Evolutionary conservation across 2,888 invertebrate genomes (phyloP).

Genomic region (Dinocampus coccinellae): DNA sequence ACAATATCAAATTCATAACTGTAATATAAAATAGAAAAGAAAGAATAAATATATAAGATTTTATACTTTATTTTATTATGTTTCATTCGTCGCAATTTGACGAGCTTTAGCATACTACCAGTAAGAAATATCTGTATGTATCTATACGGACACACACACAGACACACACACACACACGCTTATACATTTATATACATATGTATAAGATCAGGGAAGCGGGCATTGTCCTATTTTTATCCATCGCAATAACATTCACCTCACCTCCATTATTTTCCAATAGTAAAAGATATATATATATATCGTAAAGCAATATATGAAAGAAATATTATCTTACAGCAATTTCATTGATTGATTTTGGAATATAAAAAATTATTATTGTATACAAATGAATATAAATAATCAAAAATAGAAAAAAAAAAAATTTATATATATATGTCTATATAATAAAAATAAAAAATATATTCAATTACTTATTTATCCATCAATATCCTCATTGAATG

Average conservation of each 20-base stretch:
- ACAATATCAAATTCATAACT: no score
- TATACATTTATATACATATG: neutral
- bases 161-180: neutral
- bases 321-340: neutral
- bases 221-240: slow-evolving; percentile 1
- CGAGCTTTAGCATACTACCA: slow-evolving; percentile 15
- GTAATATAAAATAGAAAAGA: neutral
- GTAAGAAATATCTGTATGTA: neutral
- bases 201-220: neutral
- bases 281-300: neutral
- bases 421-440: neutral
- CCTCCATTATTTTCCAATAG: neutral
- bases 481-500: slow-evolving; percentile 42
- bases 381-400: neutral
- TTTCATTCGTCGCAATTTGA: slow-evolving; percentile 13
- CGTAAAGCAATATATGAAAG: neutral
- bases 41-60: slow-evolving; percentile 1
- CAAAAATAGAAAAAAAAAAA: neutral
- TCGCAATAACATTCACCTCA: neutral
- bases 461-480: slow-evolving; percentile 47
- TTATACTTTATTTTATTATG: slow-evolving; percentile 17
- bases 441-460: slow-evolving; percentile 20
- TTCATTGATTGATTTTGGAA: neutral
- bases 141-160: neutral
- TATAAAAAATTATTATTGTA: neutral